These are phyloP conservation scores for Aphis gossypii DNA, from an alignment of 1,140 invertebrate genomes.

Conservation along the genomic window DNA sequence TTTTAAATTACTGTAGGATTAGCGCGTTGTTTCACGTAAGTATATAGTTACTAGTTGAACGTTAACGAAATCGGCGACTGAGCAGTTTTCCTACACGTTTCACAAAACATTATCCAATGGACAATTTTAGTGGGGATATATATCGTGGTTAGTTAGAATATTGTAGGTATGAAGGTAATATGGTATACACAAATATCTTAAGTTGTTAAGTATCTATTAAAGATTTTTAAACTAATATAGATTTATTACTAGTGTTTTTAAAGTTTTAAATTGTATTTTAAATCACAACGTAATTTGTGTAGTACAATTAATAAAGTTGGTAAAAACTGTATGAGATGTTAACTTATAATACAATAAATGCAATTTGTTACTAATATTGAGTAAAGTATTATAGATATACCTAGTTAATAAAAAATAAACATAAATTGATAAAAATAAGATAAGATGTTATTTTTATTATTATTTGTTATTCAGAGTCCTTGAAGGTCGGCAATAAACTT, in stretches of 20 bases:
- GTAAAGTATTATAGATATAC: neutral
- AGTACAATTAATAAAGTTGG: too few species aligned
- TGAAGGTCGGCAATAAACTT: neutral
- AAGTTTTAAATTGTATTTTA: neutral
- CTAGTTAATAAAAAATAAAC: neutral
- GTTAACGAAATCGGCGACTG: neutral
- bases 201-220: neutral
- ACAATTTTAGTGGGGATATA: neutral
- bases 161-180: neutral
- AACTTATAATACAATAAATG: neutral
- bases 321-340: neutral
- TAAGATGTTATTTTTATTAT: neutral
- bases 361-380: neutral
- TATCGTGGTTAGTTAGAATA: neutral
- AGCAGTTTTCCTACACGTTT: neutral
- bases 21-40: neutral
- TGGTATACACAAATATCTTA: neutral
- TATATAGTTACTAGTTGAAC: neutral
- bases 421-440: neutral
- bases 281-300: neutral
- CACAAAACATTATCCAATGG: neutral
- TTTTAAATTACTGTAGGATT: neutral
- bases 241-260: neutral
- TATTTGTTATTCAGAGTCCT: neutral
- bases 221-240: neutral